Evolutionary conservation across 2,888 invertebrate genomes (phyloP).

Genomic region (Rhodophaea formosa): DNA sequence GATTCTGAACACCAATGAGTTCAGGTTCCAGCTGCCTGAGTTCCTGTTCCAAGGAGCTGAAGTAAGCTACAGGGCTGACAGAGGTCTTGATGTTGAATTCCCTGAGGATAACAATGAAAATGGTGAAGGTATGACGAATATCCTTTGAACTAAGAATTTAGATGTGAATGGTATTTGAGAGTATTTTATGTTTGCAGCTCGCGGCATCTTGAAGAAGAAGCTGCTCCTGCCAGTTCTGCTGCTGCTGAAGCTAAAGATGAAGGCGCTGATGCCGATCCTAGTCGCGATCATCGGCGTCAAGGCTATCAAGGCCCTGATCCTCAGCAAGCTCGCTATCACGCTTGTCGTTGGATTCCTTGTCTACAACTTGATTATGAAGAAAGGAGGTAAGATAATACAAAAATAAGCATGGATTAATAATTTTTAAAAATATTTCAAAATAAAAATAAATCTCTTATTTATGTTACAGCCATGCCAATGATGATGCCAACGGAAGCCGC

Average conservation of each 20-base stretch:
- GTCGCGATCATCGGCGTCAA: slow-evolving; percentile 89
- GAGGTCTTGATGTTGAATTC: slow-evolving; percentile 84
- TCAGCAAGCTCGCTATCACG: slow-evolving; percentile 91
- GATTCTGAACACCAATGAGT: slow-evolving; percentile 87
- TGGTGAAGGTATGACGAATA: slow-evolving; percentile 72
- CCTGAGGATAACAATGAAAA: slow-evolving; percentile 75
- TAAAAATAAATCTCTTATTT: not conserved
- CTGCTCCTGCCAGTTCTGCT: slow-evolving; percentile 89
- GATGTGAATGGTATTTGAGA: not conserved
- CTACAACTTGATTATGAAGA: slow-evolving; percentile 87
- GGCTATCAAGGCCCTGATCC: slow-evolving; percentile 90
- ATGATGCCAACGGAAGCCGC: slow-evolving; percentile 84
- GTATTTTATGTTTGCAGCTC: slow-evolving; percentile 76
- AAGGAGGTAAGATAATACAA: slow-evolving; percentile 81
- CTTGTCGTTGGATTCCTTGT: slow-evolving; percentile 91
- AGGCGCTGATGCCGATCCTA: slow-evolving; percentile 91
- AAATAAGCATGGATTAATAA: not conserved
- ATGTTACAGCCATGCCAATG: slow-evolving; percentile 85
- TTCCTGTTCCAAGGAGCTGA: slow-evolving; percentile 85
- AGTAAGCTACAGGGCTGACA: slow-evolving; percentile 84
- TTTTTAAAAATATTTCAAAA: not conserved
- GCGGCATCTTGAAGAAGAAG: slow-evolving; percentile 91
- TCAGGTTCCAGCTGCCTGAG: slow-evolving; percentile 87
- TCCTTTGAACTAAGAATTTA: not conserved
- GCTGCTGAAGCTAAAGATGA: slow-evolving; percentile 90